These are phyloP conservation scores for Sula dactylatra DNA, from an alignment of 2,113 vertebrate genomes.

Conservation along the genomic window DNA sequence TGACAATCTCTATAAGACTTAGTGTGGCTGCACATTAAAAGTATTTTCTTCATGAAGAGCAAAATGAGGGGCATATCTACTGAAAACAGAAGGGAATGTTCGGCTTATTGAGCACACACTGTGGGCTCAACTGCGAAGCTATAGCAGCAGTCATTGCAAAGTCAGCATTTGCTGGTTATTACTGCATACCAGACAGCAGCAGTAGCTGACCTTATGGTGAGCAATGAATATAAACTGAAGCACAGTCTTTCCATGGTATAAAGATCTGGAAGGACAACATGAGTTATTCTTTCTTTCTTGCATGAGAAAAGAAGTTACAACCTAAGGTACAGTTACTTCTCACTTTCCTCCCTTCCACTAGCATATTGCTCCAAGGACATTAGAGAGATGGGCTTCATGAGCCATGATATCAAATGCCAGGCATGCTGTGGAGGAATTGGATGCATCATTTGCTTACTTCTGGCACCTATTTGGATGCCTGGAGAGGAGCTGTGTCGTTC, in stretches of 20 bases:
- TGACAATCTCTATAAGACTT: background rate
- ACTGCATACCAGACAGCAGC: background rate
- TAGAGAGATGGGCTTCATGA: background rate
- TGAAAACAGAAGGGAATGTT: conserved; percentile 49
- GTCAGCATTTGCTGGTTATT: background rate
- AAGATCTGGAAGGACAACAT: background rate
- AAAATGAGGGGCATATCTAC: background rate
- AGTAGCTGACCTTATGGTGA: background rate
- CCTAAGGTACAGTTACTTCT: background rate
- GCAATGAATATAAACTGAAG: background rate
- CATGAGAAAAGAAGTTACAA: background rate
- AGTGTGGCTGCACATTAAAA: background rate
- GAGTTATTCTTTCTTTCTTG: background rate
- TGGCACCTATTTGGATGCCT: conserved; percentile 9
- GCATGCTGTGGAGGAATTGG: background rate
- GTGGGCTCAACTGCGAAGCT: background rate
- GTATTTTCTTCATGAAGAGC: background rate
- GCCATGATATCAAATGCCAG: conserved; percentile 17
- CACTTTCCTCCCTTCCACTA: background rate
- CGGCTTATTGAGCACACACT: conserved; percentile 10
- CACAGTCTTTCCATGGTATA: fast-evolving
- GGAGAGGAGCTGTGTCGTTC: background rate
- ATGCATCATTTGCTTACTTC: conserved; percentile 46
- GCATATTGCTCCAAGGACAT: conserved; percentile 24
- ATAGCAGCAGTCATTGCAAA: conserved; percentile 35